These are phyloP conservation scores for Pituophis catenifer DNA, from an alignment of 2,113 vertebrate genomes.

Conservation along the genomic window DNA sequence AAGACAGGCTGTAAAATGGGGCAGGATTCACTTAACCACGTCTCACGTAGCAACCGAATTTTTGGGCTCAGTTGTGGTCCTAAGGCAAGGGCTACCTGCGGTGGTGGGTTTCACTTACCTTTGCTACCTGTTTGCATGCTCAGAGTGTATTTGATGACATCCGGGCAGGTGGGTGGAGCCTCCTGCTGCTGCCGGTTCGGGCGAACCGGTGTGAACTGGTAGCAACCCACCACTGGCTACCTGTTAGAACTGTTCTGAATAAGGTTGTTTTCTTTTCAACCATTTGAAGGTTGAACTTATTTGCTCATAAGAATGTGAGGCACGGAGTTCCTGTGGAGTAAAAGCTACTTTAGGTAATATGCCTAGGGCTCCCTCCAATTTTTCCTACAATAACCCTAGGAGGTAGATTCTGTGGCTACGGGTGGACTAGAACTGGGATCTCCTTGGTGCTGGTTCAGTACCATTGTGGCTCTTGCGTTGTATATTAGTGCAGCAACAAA, in stretches of 20 bases:
- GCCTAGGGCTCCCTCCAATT: not conserved
- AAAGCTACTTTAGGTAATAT: not conserved
- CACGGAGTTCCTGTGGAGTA: not conserved
- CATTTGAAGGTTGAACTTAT: not conserved
- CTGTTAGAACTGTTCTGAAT: not conserved
- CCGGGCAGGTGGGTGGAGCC: no score
- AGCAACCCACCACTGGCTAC: no score
- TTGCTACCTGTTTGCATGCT: no score
- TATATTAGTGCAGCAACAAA: not conserved
- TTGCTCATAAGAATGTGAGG: not conserved
- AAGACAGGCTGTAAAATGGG: not conserved
- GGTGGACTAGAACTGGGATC: not conserved
- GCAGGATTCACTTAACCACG: not conserved
- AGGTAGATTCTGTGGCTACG: not conserved
- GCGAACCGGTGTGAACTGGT: no score
- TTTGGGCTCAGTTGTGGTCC: not conserved
- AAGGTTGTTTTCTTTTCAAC: not conserved
- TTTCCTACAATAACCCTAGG: not conserved
- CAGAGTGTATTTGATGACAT: no score
- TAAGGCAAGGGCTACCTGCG: not conserved
- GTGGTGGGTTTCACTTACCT: no score
- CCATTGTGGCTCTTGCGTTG: not conserved
- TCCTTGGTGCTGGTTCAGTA: not conserved
- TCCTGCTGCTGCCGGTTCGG: no score
- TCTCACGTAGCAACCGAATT: not conserved